These are phyloP conservation scores for Phrynocephalus forsythii DNA, from an alignment of 2,797 vertebrate genomes.

Conservation along the genomic window DNA sequence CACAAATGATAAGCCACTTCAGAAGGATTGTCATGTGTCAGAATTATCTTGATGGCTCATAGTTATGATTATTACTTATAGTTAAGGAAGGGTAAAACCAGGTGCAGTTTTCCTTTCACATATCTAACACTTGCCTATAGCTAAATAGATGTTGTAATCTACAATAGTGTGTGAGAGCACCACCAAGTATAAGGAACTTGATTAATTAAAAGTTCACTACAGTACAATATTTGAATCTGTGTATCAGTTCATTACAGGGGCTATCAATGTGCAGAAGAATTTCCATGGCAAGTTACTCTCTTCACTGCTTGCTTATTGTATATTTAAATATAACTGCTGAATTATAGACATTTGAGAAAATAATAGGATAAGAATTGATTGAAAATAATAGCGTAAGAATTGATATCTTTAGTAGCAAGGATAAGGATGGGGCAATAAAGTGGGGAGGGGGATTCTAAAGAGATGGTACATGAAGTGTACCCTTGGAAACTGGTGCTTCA, in stretches of 20 bases:
- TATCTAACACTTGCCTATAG: neutral
- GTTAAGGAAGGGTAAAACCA: neutral
- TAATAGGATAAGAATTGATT: too few relatives aligned
- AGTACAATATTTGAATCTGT: neutral
- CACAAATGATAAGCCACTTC: too few relatives aligned
- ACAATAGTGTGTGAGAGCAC: neutral
- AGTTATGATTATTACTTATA: too few relatives aligned
- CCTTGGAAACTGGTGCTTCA: too few relatives aligned
- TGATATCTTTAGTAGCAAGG: too few relatives aligned
- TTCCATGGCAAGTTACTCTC: neutral
- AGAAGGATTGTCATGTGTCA: too few relatives aligned
- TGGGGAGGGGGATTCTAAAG: too few relatives aligned
- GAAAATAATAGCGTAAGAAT: too few relatives aligned
- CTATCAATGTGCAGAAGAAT: neutral
- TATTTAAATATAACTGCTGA: neutral
- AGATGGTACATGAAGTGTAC: too few relatives aligned
- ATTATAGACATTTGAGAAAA: neutral
- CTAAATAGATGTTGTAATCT: neutral
- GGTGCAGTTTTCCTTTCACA: neutral
- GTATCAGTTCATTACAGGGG: neutral
- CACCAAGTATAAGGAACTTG: neutral
- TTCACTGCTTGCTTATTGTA: neutral
- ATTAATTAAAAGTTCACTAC: neutral
- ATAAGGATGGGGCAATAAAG: too few relatives aligned
- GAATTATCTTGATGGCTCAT: too few relatives aligned